Base-by-base conservation (phyloP, 2,113 vertebrate species). In the Apeltes quadracus region DNA sequence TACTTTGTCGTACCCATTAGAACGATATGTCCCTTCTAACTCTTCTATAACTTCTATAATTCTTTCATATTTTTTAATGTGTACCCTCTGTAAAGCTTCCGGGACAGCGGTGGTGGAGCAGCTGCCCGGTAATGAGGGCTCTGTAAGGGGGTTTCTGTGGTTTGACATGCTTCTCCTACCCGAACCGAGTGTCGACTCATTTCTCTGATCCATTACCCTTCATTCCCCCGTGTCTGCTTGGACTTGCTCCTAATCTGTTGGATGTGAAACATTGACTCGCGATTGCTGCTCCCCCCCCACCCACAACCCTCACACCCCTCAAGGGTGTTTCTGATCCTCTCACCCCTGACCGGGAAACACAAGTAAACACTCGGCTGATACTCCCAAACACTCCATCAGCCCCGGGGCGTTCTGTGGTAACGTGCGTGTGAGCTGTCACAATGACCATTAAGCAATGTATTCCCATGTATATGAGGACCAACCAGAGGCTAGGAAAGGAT, bases 121-220 rank as follows among this genome's bases (percentile, higher is more conserved):
- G 55, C 25, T 5, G 1, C 41, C 46, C 36, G 12, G 61, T 75
- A 75, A 91, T 83, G 7, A 90, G 85, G 54, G 61, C 51, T 77
- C 44, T 62, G 13, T 25, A 38, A 48, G 25, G 68, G 54, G 38
- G 22, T 62, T 67, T 23, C 63, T 76, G 64, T 36, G 54, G 82
- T 69, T 57, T 51, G 62, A 73, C 34, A 43, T 41, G 58, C 67
- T 23, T 78, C 55, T 63, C 68, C 34, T 55, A 55, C 61, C 62
- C 5, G 13, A 64, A 67, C 55, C 56, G 54, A 75, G 63, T 1
- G 15, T 53, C 43, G 25, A 78, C 82, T 87, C 32, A 81, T 88
- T 87, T 88, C 72, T 79, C 72, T 81, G 82, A 84, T 80, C 81
- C 86, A 87, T 88, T 84, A 87, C 79, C 80, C 76, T 48, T 61